Evolutionary conservation across 2,888 invertebrate species (phyloP).

Genomic region (Encarsia formosa): DNA sequence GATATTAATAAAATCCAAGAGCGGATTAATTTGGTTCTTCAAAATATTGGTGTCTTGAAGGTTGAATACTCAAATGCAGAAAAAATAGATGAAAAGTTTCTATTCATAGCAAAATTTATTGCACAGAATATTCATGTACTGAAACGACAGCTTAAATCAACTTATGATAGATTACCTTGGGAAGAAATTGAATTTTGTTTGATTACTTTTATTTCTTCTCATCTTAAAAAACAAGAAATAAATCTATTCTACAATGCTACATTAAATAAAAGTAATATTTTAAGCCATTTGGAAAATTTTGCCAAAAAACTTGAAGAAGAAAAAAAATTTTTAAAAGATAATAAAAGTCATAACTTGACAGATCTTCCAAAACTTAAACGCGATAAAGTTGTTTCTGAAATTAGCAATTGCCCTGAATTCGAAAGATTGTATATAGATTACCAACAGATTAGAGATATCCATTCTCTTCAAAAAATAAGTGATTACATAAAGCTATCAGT

Average conservation of each 20-base stretch:
- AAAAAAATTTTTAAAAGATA: conserved; percentile 13
- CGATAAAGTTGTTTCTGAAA: conserved; percentile 5
- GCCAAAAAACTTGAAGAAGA: conserved; percentile 14
- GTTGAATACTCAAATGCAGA: too few relatives aligned
- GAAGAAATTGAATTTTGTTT: conserved; percentile 37
- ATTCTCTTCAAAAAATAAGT: conserved; percentile 30
- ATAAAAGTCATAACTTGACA: neutral
- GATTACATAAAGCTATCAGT: conserved; percentile 25
- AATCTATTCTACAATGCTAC: conserved; percentile 20
- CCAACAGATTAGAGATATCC: conserved; percentile 29
- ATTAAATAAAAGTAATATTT: conserved; percentile 22
- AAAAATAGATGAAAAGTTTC: conserved; percentile 26
- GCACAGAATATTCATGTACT: conserved; percentile 31
- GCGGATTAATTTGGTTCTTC: conserved; percentile 17
- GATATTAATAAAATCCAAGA: conserved; percentile 9
- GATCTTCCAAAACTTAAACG: conserved; percentile 18
- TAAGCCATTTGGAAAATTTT: conserved; percentile 26
- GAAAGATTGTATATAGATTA: conserved; percentile 29
- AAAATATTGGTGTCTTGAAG: conserved; percentile 14
- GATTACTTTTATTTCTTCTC: conserved; percentile 28
- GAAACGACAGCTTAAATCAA: conserved; percentile 31
- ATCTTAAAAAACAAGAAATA: conserved; percentile 22
- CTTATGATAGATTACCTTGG: conserved; percentile 33
- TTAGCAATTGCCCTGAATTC: conserved; percentile 17
- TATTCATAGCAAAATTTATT: conserved; percentile 26